Evolutionary conservation across 2,888 invertebrate species (phyloP).

Genomic region (Drosophila dives): DNA sequence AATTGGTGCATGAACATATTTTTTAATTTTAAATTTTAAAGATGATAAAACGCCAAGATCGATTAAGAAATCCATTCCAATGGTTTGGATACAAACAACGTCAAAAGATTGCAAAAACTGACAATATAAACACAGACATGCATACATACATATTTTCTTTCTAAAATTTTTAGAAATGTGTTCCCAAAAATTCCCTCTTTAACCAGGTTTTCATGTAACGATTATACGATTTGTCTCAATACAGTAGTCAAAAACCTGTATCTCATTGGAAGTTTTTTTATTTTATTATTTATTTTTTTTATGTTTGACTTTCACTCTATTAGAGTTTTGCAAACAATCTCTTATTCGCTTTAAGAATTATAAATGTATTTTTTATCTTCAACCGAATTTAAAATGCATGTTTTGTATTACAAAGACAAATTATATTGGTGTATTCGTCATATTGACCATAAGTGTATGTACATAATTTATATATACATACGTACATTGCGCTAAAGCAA

Average conservation of each 20-base stretch:
- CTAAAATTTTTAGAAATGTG: neutral
- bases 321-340: neutral
- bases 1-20: neutral
- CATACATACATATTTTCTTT: neutral
- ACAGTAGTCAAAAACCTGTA: neutral
- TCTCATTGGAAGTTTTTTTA: neutral
- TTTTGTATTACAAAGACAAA: neutral
- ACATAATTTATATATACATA: neutral
- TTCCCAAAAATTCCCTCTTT: neutral
- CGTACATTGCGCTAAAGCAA: neutral
- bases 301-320: neutral
- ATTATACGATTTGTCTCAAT: neutral
- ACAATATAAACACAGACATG: neutral
- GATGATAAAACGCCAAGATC: neutral
- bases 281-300: too few species aligned
- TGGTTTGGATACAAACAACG: neutral
- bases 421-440: neutral
- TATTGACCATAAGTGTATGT: neutral
- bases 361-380: neutral
- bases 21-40: neutral
- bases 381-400: neutral
- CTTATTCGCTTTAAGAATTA: neutral
- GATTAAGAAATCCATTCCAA: neutral
- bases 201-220: neutral
- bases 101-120: neutral